Evolutionary conservation across 2,113 vertebrate genomes (phyloP), one percentile per base, ranked within the genome.

Genomic region (Tupaia tana): DNA sequence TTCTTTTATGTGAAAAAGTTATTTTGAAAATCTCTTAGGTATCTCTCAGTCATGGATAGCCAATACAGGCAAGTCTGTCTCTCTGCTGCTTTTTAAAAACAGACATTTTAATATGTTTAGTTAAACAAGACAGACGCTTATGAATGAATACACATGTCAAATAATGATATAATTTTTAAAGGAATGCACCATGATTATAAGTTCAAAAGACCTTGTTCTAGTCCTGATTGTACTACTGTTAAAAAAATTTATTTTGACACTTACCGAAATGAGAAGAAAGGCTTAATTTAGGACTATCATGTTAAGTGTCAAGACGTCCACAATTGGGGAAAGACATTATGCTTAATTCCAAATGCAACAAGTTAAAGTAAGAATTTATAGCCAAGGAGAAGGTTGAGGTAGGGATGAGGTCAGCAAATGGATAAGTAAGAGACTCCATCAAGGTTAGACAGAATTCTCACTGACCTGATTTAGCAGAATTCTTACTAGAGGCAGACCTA

Each of bases 181-280:
- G 13, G 56, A 63, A 80, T 34, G 3, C 52, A 71, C 12, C 83
- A 91, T 3, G 29, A 56, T 58, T 63, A 52, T 82, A 6, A 64
- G 9, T 29, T 84, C 27, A 86, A 20, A 0, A 18, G 15, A 75
- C 7, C 16, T n/a, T 7, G 34, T 70, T 77, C 12, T 15, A 70
- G 16, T 78, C 19, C n/a, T 86, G 24, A 18, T 64, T 80, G 88
- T 94, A 19, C 18, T 34, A 88, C n/a, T 74, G 19, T 74, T 88
- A 63, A 87, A 64, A 22, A 93, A 91, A 59, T 67, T 25, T 80
- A 61, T 80, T 71, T 34, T 86, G 86, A 29, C 9, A 64, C 20
- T 77, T 82, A 13, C 80, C 74, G 80, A 85, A 90, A 71, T 61
- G 16, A 22, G 67, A 80, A 85, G n/a, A 34, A 73, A 73, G 52